Conservation (phyloP, 2,113 vertebrate species). For the Clarias batrachus region DNA sequence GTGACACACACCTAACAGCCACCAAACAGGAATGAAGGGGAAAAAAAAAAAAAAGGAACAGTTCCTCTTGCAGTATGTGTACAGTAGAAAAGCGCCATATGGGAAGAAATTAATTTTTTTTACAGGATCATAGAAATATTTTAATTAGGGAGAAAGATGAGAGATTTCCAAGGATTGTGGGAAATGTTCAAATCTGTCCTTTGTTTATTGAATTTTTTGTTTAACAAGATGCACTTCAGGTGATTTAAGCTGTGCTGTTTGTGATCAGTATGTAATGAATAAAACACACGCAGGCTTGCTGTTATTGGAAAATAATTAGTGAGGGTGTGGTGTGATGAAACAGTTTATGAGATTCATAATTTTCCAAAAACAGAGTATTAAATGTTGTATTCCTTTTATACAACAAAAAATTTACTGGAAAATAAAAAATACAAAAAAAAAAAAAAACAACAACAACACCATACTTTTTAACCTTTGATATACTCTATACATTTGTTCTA, state of each 20-base stretch:
- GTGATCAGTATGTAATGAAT: not conserved
- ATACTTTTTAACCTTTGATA: not conserved
- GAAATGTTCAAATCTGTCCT: not conserved
- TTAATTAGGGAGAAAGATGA: not conserved
- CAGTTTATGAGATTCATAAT: not conserved
- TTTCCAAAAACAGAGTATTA: not conserved
- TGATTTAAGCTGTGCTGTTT: not conserved
- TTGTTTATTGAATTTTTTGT: not conserved
- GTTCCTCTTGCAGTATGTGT: constrained; percentile 10
- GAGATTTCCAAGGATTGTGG: not conserved
- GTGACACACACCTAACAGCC: constrained; percentile 69
- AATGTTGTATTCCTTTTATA: not conserved
- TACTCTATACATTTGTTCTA: not conserved
- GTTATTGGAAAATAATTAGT: not conserved
- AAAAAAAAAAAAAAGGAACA: constrained; percentile 30
- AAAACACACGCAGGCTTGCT: not conserved
- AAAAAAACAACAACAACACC: not conserved
- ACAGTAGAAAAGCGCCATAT: constrained; percentile 25
- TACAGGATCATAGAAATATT: not conserved
- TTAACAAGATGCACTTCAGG: not conserved
- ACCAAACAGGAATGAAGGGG: constrained; percentile 44
- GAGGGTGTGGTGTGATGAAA: not conserved
- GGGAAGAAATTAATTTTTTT: not conserved
- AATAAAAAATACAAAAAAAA: not conserved
- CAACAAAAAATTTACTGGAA: not conserved